Base-by-base conservation (phyloP, 1,140 invertebrate genomes). In the Asobara japonica region DNA sequence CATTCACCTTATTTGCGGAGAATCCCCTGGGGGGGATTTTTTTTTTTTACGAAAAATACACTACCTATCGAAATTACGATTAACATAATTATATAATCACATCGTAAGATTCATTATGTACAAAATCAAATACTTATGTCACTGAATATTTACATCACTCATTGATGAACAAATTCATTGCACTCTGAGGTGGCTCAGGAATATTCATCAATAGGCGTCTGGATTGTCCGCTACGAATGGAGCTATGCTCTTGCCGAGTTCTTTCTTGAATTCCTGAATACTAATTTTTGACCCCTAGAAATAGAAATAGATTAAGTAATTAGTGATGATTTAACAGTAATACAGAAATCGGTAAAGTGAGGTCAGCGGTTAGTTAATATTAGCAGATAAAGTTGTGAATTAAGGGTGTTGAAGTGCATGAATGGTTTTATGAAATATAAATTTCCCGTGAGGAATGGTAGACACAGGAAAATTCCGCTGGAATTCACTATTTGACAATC, bases 141-240 rank as follows among this genome's bases (percentile, higher is more conserved):
- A 16, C n/a, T 62, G 25, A 62, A 62, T 31, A 30, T 62, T 62
- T 31, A 62, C 29, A 62, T 25, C 6, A 30, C 2, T 62, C 31
- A 62, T 62, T 27, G 25, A 30, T 10, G 25, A 30, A 62, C 1
- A 16, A 2, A 16, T 45, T 45, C 11, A 6, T 33, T 33, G 31
- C 11, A n/a, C n/a, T n/a, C n/a, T 1, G 0, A 48, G 6, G n/a
- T n/a, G 18, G 6, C n/a, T 13, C 6, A 48, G 22, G 8, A 25
- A 45, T 66, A 2, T 45, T 66, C 30, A 62, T 78, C 51, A 83
- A 66, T 80, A 83, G 29, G 79, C 80, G 60, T 83, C 75, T 0
- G 85, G 85, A 73, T 87, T 86, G 65, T 88, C 86, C 33, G 80
- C 80, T 1, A 87, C 78, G 25, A 80, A 86, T 0, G 73, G 74